Base-by-base conservation (phyloP, 2,888 invertebrate species). In the Lasioglossum lativentre region DNA sequence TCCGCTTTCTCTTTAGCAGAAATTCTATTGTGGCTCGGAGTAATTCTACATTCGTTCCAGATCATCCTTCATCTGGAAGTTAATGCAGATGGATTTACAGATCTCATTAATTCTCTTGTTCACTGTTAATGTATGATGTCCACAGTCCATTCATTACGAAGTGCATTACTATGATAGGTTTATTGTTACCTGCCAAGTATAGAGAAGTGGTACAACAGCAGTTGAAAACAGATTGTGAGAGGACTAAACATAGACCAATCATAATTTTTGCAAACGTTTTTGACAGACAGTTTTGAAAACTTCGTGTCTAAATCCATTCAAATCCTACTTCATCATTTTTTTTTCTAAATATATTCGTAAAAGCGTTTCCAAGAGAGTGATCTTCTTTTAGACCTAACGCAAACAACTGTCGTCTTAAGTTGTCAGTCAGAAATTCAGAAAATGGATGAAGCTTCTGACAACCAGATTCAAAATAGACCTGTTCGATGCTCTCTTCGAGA, bases 31-130 rank as follows among this genome's bases (percentile, higher is more conserved):
- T n/a, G 56, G n/a, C n/a, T n/a, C n/a, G 12, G n/a, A 56, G n/a
- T n/a, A 56, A 56, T 56, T 56, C 52, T 52, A n/a, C 52, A 52
- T 52, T 52, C 52, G 52, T 52, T 52, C n/a, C n/a, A n/a, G n/a
- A n/a, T 56, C 10, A 56, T 56, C n/a, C n/a, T 56, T 56, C n/a
- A 56, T 56, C 56, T 56, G 12, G n/a, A n/a, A 56, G 56, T 56
- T n/a, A 12, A 56, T n/a, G n/a, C n/a, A n/a, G 52, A 52, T n/a
- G 52, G 52, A 52, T n/a, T n/a, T n/a, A 23, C 23, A n/a, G 23
- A 52, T 52, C 52, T 52, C 52, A n/a, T 52, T n/a, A 52, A 52
- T 23, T n/a, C 52, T 52, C 52, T 52, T 47, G 47, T 47, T 47
- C 47, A 0, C 47, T 19, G 47, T 47, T 47, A 47, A 47, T 19